Evolutionary conservation across 2,888 invertebrate species (phyloP), one percentile per base, ranked within the genome.

Genomic region (Venusia cambrica): DNA sequence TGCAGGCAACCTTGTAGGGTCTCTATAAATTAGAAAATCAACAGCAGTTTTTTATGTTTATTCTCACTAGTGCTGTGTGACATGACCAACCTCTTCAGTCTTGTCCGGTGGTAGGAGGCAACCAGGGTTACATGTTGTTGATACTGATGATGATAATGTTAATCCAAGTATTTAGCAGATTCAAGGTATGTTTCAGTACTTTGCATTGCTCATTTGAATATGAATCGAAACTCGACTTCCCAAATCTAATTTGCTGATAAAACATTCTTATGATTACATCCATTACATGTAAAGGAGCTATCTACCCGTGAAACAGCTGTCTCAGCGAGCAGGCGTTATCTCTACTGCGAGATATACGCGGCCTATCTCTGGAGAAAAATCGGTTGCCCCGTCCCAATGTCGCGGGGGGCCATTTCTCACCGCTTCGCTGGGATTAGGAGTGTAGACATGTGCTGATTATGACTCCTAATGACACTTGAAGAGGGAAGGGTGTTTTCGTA

Each of bases 281-380:
- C 30, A 33, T 43, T 48, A 39, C 46, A 45, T 38, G 33, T 31
- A 31, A 28, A 42, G 22, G 21, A 35, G 35, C 21, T 34, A 38
- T 54, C 25, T 34, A 40, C 36, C 34, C 43, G 48, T 45, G 45
- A 45, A 61, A 60, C 62, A 66, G 63, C 63, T 66, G 65, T 60
- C 63, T 51, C 60, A 57, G 51, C 55, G 39, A 57, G 48, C 55
- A 29, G 59, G 59, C 60, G 53, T 64, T 69, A 69, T 69, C 69
- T 59, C 48, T 40, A 36, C 43, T 37, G 45, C 46, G 57, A 68
- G 68, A 68, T 66, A 65, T 62, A 68, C 64, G 66, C 48, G 53
- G 50, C 62, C 64, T 74, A 73, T 75, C 75, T 69, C 63, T 45
- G 45, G 68, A 73, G 75, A 74, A 73, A 76, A 76, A 77, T 76